These are phyloP conservation scores for Karalla daura DNA, from an alignment of 2,797 vertebrate species.

Conservation along the genomic window DNA sequence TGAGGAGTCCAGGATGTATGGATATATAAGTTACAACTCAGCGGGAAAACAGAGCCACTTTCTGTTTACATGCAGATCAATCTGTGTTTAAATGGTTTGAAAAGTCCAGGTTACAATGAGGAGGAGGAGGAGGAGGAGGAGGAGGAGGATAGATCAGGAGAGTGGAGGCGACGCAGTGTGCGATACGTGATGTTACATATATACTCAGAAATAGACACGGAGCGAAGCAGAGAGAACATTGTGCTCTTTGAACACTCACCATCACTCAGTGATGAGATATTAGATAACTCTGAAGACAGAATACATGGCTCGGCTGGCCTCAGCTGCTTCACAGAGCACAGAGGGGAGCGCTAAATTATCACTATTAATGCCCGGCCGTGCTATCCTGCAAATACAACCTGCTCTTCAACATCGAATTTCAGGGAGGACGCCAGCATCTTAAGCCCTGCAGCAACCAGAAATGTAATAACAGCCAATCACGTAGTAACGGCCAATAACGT, in stretches of 20 bases:
- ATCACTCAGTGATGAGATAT: constrained; percentile 37
- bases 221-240: constrained; percentile 36
- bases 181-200: constrained; percentile 17
- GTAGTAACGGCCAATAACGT: no score
- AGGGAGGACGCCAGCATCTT: constrained; percentile 49
- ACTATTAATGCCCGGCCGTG: not conserved
- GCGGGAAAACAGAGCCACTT: constrained; percentile 52
- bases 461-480: no score
- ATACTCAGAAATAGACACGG: constrained; percentile 39
- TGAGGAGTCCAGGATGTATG: constrained; percentile 47
- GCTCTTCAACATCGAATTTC: constrained; percentile 48
- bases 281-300: constrained; percentile 49
- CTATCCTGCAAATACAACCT: constrained; percentile 35
- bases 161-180: constrained; percentile 14
- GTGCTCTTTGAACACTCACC: constrained; percentile 43
- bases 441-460: constrained; percentile 28
- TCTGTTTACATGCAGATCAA: constrained; percentile 75
- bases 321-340: constrained; percentile 22
- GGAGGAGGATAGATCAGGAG: constrained; percentile 3
- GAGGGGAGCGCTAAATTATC: constrained; percentile 15
- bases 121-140: constrained; percentile 22
- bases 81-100: constrained; percentile 67
- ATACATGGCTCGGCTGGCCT: constrained; percentile 22
- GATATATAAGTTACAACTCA: constrained; percentile 67
- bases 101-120: constrained; percentile 55